Percentiles rank a stretch among this genome's conserved stretches.
These are phyloP conservation scores for Brachylomia viminalis DNA, from an alignment of 2,888 invertebrate genomes.

Conservation along the genomic window DNA sequence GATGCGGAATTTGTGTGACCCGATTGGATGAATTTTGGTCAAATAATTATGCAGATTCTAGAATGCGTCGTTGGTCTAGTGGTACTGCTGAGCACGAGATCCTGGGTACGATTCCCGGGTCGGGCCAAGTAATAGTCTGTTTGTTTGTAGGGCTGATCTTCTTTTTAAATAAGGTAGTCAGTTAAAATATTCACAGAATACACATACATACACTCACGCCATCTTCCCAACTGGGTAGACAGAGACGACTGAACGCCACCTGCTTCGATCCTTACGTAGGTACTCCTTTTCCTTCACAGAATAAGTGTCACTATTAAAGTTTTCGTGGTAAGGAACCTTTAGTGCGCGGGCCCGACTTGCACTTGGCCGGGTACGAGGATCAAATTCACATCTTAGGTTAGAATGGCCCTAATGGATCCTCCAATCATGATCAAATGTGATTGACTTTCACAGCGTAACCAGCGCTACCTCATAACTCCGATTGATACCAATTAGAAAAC, in stretches of 20 bases:
- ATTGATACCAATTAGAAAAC: constrained; percentile 41
- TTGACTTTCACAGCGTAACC: constrained; percentile 16
- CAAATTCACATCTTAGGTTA: not conserved
- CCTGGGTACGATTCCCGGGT: not conserved
- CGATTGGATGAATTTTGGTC: constrained; percentile 4
- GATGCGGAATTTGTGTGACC: constrained; percentile 38
- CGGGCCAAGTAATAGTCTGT: not conserved
- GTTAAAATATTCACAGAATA: no score
- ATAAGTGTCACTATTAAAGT: not conserved
- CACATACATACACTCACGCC: no score
- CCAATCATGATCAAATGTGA: not conserved
- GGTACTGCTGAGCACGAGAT: not conserved
- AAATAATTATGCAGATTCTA: constrained; percentile 1
- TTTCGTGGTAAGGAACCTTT: not conserved
- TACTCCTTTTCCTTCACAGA: no score
- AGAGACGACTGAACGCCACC: no score
- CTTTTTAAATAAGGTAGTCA: no score
- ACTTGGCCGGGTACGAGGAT: not conserved
- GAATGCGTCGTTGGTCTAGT: no score
- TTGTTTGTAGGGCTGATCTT: not conserved
- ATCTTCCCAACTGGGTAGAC: no score
- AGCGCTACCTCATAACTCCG: not conserved
- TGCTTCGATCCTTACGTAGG: no score
- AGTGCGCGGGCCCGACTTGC: not conserved
- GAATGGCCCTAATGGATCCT: no score